These are phyloP conservation scores for Mungos mungo DNA, from an alignment of 2,113 vertebrate species.

Conservation along the genomic window DNA sequence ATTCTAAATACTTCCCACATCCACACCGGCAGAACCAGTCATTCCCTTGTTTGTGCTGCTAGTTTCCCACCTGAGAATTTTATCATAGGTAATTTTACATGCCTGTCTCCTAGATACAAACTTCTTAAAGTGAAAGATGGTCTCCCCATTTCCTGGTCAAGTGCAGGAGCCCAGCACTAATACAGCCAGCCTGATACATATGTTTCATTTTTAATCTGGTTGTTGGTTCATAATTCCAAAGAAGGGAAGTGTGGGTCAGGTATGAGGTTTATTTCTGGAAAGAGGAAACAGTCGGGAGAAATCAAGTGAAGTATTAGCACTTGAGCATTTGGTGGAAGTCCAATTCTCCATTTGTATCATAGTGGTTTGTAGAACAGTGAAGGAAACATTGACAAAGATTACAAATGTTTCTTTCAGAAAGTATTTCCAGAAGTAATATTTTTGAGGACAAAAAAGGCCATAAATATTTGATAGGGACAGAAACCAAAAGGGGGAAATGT, in stretches of 20 bases:
- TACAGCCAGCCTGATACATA: not conserved
- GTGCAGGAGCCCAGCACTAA: not conserved
- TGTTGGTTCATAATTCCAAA: constrained; percentile 18
- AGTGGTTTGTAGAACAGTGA: not conserved
- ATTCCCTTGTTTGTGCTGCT: not conserved
- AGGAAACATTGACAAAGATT: not conserved
- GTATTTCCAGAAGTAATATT: constrained; percentile 7
- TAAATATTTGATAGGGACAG: not conserved
- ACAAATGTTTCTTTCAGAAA: not conserved
- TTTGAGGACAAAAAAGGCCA: not conserved
- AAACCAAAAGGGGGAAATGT: constrained; percentile 12
- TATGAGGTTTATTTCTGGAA: not conserved
- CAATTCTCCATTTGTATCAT: not conserved
- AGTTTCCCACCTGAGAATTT: not conserved
- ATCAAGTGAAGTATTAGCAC: not conserved
- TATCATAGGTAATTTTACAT: not conserved
- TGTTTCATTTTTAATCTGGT: constrained; percentile 22
- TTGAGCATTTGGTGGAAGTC: not conserved
- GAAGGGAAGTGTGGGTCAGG: not conserved
- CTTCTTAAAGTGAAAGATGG: not conserved
- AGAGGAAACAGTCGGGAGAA: not conserved
- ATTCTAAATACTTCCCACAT: not conserved
- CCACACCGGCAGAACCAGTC: not conserved
- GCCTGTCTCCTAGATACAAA: not conserved
- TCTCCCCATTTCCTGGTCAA: not conserved